Evolutionary conservation across 2,113 vertebrate genomes (phyloP), one percentile per base, ranked within the genome.

Genomic region (Cisticola juncidis): DNA sequence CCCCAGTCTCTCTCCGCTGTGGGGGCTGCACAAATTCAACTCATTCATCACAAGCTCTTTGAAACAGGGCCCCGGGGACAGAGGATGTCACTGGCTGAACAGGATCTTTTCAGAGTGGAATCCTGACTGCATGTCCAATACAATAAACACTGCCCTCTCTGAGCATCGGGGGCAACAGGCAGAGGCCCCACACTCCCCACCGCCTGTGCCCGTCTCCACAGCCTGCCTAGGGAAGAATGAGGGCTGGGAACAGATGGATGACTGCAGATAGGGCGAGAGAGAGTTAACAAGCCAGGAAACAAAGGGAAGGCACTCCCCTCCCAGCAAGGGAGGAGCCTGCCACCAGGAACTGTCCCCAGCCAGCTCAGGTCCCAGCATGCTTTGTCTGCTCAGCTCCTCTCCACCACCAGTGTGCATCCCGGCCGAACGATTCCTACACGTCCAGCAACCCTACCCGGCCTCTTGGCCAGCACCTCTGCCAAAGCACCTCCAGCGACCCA

Each of bases 281-380:
- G 97, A 97, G 97, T 97, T 97, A 97, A 97, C 94, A 97, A 94
- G 86, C 95, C 85, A 69, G 84, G 94, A 97, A 97, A 97, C 97
- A 97, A 97, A 97, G 97, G 77, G 88, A 97, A 95, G 40, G 76
- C 91, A 87, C 84, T 92, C 88, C 90, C 96, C 94, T 93, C 94
- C 94, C 90, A 91, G 62, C 48, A 87, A 97, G 88, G 96, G 97
- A 96, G 96, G 95, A 95, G 96, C 95, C 80, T 90, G 81, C 79
- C 90, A 97, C 87, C 95, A 97, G 96, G 96, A 96, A 97, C 93
- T 95, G 84, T 92, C 88, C 94, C 88, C 81, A 95, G 81, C 72
- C 83, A 95, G 51, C 24, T 6, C 88, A 94, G 62, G 70, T 96
- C 94, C 97, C 96, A 90, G 93, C 95, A 97, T 94, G 96, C 97